A percentile compares a stretch with the other conserved stretches of the same genome.
phyloP scores from a whole-genome alignment of 2,113 vertebrate species.

The Leuciscus idus region DNA sequence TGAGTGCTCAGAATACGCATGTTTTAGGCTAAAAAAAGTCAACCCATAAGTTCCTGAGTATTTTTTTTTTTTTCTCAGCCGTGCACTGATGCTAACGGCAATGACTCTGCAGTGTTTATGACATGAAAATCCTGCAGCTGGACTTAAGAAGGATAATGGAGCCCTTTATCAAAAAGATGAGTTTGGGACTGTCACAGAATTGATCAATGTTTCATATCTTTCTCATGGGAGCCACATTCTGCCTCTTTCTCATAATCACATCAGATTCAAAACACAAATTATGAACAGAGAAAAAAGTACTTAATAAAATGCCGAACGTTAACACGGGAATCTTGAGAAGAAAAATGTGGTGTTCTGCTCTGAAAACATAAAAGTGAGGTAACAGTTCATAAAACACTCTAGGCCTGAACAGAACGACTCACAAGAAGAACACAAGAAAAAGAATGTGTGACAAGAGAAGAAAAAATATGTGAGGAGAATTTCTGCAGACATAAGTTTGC shows the following conservation, averaged over 20 bases:
- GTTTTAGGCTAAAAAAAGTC: conserved; percentile 48
- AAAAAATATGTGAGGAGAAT: background rate
- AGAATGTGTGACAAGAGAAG: background rate
- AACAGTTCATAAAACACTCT: background rate
- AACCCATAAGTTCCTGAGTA: conserved; percentile 42
- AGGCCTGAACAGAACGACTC: background rate
- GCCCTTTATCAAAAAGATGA: conserved; percentile 28
- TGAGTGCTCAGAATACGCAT: conserved; percentile 25
- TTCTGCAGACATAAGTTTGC: background rate
- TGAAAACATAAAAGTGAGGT: background rate
- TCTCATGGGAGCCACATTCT: conserved; percentile 23
- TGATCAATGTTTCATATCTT: conserved; percentile 47
- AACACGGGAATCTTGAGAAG: conserved; percentile 16
- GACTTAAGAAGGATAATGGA: conserved; percentile 40
- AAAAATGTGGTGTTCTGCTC: background rate
- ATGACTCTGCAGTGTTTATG: conserved; percentile 44
- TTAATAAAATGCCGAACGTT: background rate
- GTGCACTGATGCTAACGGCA: background rate
- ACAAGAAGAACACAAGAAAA: background rate
- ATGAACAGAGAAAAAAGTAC: background rate
- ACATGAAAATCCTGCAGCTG: conserved; percentile 34
- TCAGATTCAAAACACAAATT: background rate
- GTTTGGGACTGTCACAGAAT: conserved; percentile 17
- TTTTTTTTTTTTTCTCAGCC: background rate
- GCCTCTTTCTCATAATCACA: conserved; percentile 38